These are phyloP conservation scores for Thereva unica DNA, from an alignment of 2,888 invertebrate species.

Conservation along the genomic window DNA sequence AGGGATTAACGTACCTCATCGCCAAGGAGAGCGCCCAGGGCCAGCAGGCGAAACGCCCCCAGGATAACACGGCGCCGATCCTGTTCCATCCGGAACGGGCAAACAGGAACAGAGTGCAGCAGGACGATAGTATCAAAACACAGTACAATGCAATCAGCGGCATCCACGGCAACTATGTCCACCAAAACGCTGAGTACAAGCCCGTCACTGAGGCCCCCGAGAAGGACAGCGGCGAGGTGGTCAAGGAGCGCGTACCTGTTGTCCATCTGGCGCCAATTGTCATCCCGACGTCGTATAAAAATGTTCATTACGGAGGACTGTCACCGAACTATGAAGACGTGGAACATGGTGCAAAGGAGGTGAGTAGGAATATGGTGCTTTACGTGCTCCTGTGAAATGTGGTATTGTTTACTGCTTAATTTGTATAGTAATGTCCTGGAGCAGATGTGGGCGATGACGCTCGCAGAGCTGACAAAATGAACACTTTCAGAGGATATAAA, in stretches of 20 bases:
- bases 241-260: conserved; percentile 4
- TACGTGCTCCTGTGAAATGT: too few species aligned
- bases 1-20: conserved; percentile 60
- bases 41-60: conserved; percentile 47
- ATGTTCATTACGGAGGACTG: conserved; percentile 48
- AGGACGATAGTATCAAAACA: too few species aligned
- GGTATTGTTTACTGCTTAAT: too few species aligned
- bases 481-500: too few species aligned
- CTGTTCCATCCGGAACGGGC: conserved; percentile 49
- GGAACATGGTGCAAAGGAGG: conserved; percentile 32
- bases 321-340: conserved; percentile 53
- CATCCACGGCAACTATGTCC: not conserved
- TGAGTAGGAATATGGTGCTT: conserved; percentile 34
- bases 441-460: too few species aligned
- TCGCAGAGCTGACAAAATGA: too few species aligned
- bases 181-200: conserved; percentile 15
- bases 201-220: conserved; percentile 37
- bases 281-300: conserved; percentile 35
- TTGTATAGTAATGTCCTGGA: too few species aligned
- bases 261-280: conserved; percentile 31
- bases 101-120: too few species aligned
- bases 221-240: not conserved
- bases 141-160: too few species aligned
- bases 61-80: conserved; percentile 54
- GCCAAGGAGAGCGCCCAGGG: conserved; percentile 54